phyloP scores from a whole-genome alignment of 2,797 vertebrate species.

The Clarias laeviceps region DNA sequence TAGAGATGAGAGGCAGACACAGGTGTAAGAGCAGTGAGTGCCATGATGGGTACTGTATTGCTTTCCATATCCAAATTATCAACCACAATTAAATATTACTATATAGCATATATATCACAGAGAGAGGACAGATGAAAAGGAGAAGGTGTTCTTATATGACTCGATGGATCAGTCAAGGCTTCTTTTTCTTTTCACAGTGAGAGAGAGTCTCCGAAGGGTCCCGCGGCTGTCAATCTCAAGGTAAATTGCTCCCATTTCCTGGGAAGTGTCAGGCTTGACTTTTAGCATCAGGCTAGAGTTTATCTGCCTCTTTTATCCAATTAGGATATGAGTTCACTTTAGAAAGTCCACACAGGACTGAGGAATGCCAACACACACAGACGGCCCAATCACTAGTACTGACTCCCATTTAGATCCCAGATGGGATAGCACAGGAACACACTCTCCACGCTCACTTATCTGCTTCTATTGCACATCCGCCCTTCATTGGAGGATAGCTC shows the following conservation, averaged over 20 bases:
- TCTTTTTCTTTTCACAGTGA: slow-evolving; percentile 43
- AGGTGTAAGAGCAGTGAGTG: background rate
- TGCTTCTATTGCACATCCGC: slow-evolving; percentile 49
- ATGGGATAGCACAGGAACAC: slow-evolving; percentile 75
- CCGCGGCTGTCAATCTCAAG: slow-evolving; percentile 66
- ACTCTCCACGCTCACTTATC: slow-evolving; percentile 48
- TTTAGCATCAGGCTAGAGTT: slow-evolving; percentile 62
- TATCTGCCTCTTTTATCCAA: slow-evolving; percentile 75
- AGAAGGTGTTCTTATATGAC: slow-evolving; percentile 41
- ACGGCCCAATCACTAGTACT: slow-evolving; percentile 76
- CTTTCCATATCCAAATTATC: background rate
- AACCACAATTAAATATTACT: background rate
- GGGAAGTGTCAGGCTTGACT: slow-evolving; percentile 66
- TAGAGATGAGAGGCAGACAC: background rate
- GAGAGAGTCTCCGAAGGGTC: slow-evolving; percentile 61
- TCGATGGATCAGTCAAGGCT: slow-evolving; percentile 35
- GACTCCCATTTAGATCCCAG: slow-evolving; percentile 84
- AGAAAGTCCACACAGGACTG: slow-evolving; percentile 68
- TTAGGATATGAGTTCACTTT: slow-evolving; percentile 72
- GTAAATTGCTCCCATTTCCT: slow-evolving; percentile 69
- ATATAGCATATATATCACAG: background rate
- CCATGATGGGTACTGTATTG: background rate
- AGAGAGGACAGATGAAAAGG: slow-evolving; percentile 39
- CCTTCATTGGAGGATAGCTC: slow-evolving; percentile 46
- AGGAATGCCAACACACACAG: slow-evolving; percentile 55